These are phyloP conservation scores for Egretta garzetta DNA, from an alignment of 2,113 vertebrate genomes.

Conservation along the genomic window DNA sequence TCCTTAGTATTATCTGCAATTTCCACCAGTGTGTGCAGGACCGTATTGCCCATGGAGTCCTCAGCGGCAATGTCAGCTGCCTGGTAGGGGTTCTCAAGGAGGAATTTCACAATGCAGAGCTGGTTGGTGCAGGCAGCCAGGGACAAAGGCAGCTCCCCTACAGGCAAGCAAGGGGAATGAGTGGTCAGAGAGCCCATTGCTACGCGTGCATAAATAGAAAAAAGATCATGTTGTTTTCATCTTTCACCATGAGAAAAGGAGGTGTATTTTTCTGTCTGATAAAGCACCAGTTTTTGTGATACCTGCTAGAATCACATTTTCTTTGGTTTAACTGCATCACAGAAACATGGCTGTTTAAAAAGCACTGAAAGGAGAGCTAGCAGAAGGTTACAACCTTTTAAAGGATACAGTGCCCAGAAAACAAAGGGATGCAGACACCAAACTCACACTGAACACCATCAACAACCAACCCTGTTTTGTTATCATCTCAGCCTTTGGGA, in stretches of 20 bases:
- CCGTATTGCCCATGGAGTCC: constrained; percentile 90
- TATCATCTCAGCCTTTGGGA: not conserved
- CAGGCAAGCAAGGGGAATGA: not conserved
- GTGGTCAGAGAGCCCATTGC: not conserved
- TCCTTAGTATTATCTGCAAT: constrained; percentile 87
- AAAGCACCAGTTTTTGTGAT: not conserved
- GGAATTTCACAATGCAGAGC: constrained; percentile 86
- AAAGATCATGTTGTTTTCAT: not conserved
- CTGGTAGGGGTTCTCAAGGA: constrained; percentile 85
- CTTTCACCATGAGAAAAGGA: not conserved
- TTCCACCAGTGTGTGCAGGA: constrained; percentile 89
- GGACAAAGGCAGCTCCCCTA: constrained; percentile 93
- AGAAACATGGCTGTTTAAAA: not conserved
- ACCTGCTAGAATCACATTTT: not conserved
- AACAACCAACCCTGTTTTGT: not conserved
- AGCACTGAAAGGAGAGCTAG: not conserved
- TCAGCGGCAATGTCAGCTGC: constrained; percentile 67
- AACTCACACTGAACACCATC: not conserved
- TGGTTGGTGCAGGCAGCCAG: constrained; percentile 97
- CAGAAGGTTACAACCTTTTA: not conserved
- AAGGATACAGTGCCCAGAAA: not conserved
- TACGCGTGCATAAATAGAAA: not conserved
- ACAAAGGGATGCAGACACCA: not conserved
- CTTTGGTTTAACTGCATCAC: not conserved
- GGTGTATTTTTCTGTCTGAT: not conserved